These are phyloP conservation scores for Lycocerus yunnanus DNA, from an alignment of 2,888 invertebrate genomes.

Conservation along the genomic window DNA sequence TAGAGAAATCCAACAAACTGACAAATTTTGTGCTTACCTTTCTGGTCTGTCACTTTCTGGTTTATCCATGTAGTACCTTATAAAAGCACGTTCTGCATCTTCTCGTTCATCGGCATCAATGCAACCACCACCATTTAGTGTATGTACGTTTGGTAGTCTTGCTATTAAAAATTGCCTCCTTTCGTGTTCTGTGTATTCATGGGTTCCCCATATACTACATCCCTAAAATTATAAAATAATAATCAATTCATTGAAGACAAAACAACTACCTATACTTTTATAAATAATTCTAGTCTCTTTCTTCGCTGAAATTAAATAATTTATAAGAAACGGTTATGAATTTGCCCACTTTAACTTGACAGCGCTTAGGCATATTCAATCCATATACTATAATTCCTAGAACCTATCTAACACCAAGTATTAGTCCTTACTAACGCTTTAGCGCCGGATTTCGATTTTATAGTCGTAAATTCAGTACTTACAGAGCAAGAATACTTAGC, in stretches of 20 bases:
- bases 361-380: too few relatives aligned
- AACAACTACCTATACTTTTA: too few relatives aligned
- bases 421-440: too few relatives aligned
- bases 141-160: constrained; percentile 81
- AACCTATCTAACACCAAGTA: too few relatives aligned
- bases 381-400: too few relatives aligned
- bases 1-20: not conserved
- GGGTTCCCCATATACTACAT: constrained; percentile 75
- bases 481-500: too few relatives aligned
- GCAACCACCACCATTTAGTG: constrained; percentile 86
- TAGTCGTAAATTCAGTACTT: too few relatives aligned
- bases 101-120: constrained; percentile 86
- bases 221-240: constrained; percentile 55
- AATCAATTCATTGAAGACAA: not conserved
- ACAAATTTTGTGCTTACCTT: constrained; percentile 61
- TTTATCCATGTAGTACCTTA: constrained; percentile 88
- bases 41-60: constrained; percentile 81
- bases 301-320: too few relatives aligned
- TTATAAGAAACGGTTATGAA: too few relatives aligned
- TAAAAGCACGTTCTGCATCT: constrained; percentile 91
- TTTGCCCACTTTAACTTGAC: too few relatives aligned
- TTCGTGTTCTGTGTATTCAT: constrained; percentile 88
- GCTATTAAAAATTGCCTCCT: constrained; percentile 86
- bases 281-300: too few relatives aligned
- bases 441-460: too few relatives aligned